Conservation (phyloP, 1,140 invertebrate species). For the Drosophila baimaii region DNA sequence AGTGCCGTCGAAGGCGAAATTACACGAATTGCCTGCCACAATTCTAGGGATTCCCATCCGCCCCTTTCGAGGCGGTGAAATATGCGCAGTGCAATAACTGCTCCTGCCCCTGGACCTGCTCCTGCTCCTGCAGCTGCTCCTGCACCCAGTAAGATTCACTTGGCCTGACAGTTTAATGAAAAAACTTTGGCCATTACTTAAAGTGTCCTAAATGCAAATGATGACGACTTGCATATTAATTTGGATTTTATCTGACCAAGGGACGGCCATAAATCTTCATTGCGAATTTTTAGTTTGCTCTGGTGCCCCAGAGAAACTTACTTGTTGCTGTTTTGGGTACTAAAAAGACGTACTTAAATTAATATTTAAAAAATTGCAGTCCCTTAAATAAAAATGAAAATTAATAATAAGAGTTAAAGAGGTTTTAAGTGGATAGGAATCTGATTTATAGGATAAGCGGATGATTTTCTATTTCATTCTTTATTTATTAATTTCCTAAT, state of each 20-base stretch:
- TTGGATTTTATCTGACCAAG: slow-evolving; percentile 46
- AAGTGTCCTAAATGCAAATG: slow-evolving; percentile 68
- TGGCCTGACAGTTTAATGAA: slow-evolving; percentile 58
- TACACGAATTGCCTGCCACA: slow-evolving; percentile 49
- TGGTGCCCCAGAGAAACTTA: background rate
- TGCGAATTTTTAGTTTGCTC: slow-evolving; percentile 20
- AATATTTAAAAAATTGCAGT: too few species aligned
- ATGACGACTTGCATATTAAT: slow-evolving; percentile 68
- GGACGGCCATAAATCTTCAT: slow-evolving; percentile 62
- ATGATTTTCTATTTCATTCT: background rate
- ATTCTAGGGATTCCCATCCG: slow-evolving; percentile 13
- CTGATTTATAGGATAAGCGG: too few species aligned
- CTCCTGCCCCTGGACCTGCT: background rate
- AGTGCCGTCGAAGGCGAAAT: slow-evolving; percentile 31
- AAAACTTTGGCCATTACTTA: slow-evolving; percentile 72
- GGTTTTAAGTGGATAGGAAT: too few species aligned
- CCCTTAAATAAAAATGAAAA: too few species aligned
- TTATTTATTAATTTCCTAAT: background rate
- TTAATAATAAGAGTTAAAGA: too few species aligned
- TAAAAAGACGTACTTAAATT: too few species aligned
- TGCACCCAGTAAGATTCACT: slow-evolving; percentile 39
- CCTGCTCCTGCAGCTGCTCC: background rate
- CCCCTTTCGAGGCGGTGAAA: slow-evolving; percentile 8
- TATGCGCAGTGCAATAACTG: slow-evolving; percentile 24
- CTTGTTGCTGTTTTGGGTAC: slow-evolving; percentile 27